Conservation (phyloP, 1,140 invertebrate species). For the Drosophila lacertosa region DNA sequence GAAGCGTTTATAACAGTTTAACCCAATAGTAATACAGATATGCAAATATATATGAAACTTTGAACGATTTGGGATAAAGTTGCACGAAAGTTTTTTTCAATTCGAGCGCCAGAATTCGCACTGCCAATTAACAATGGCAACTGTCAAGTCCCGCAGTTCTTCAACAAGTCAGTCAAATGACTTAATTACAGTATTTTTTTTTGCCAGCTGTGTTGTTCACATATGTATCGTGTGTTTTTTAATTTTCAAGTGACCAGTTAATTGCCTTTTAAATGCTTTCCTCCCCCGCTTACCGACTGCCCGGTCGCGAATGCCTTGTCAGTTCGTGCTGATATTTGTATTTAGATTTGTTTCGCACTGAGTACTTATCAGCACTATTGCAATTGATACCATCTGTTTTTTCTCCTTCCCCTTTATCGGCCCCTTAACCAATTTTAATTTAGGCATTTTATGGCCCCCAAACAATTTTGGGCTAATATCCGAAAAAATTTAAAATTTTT, state of each 20-base stretch:
- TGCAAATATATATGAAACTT: too few relatives aligned
- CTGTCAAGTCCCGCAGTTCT: conserved; percentile 5
- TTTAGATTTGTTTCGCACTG: neutral
- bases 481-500: conserved; percentile 1
- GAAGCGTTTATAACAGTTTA: too few relatives aligned
- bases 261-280: conserved; percentile 13
- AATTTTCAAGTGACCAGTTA: conserved; percentile 19
- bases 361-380: neutral
- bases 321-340: neutral
- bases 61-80: neutral
- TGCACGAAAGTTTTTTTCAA: neutral
- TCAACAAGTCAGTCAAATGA: conserved; percentile 1
- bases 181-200: conserved; percentile 23
- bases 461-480: neutral
- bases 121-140: conserved; percentile 12
- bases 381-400: neutral
- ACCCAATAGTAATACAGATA: too few relatives aligned
- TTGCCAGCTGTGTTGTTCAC: neutral
- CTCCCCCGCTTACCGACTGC: neutral
- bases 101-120: neutral
- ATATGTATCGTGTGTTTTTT: neutral
- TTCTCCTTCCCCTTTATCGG: neutral
- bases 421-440: neutral
- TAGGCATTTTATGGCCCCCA: neutral
- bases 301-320: neutral